Conservation (phyloP, 2,888 invertebrate species). For the Folsomia manolachei region DNA sequence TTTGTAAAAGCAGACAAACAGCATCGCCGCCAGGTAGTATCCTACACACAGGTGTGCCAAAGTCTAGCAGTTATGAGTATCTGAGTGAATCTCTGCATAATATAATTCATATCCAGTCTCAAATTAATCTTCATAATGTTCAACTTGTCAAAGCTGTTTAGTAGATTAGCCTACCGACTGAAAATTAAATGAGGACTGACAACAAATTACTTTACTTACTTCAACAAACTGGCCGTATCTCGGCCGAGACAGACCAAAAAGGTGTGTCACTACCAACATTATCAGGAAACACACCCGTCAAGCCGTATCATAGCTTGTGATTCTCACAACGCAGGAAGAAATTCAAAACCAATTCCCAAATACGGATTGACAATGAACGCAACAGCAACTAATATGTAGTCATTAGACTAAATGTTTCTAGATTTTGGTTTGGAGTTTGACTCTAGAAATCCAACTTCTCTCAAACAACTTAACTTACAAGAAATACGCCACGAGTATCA, state of each 20-base stretch:
- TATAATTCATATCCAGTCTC: slow-evolving; percentile 13
- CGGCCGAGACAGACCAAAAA: neutral
- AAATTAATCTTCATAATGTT: slow-evolving; percentile 24
- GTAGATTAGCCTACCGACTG: slow-evolving; percentile 13
- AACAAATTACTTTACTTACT: neutral
- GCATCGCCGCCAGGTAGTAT: neutral
- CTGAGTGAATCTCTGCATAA: no score
- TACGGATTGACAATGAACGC: slow-evolving; percentile 33
- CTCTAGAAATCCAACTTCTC: no score
- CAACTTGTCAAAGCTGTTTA: slow-evolving; percentile 16
- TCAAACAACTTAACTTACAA: no score
- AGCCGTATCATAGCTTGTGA: neutral
- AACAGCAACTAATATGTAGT: neutral
- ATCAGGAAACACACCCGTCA: neutral
- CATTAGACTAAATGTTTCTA: slow-evolving; percentile 2
- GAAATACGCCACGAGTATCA: no score
- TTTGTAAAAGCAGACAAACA: neutral
- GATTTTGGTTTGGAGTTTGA: no score
- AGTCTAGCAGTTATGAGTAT: no score
- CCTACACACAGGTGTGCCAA: no score
- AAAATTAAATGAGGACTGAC: neutral
- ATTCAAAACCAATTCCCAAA: slow-evolving; percentile 39
- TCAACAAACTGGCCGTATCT: no score
- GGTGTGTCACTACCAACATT: neutral
- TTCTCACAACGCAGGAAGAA: slow-evolving; percentile 21